Base-by-base conservation (phyloP, 1,140 invertebrate genomes). In the Sycobia sp. region DNA sequence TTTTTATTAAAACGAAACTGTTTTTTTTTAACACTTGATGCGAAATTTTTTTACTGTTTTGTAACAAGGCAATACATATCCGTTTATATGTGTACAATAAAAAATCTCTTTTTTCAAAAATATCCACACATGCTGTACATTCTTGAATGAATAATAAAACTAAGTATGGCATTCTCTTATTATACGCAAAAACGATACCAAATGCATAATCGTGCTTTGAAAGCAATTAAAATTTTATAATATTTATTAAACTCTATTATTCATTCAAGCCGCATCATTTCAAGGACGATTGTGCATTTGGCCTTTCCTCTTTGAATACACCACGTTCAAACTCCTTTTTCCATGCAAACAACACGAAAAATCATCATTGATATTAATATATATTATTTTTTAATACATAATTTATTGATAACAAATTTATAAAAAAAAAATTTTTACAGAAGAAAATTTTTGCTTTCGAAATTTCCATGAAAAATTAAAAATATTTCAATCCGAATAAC, bases 61-160 rank as follows among this genome's bases (percentile, higher is more conserved):
- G 53, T 49, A 46, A 38, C 9, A 49, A 22, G 36, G 34, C 22
- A 16, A 62, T 36, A 32, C 14, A 7, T 18, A 32, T 62, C 14
- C n/a, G 9, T 8, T 41, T 32, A 9, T 50, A 38, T 44, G 38
- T 53, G 11, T 22, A 54, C 22, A 27, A 3, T 3, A 25, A n/a
- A 29, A 22, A n/a, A 49, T n/a, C 25, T 8, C 36, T 59, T 32
- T 56, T 47, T 41, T 27, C 39, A 25, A 44, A 36, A 29, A 10
- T 46, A 57, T 50, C 8, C 8, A 39, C 13, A 43, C 11, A 8
- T 29, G 39, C 49, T 57, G 70, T 73, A 72, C 69, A 69, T 64
- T 70, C 72, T 76, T 80, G 78, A 76, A 81, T 80, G 79, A 81
- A 80, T 81, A 81, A 81, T 80, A 80, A 81, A 81, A 72, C 68